Conservation (phyloP, 1,140 invertebrate species). For the Philotrypesis tridentata region DNA sequence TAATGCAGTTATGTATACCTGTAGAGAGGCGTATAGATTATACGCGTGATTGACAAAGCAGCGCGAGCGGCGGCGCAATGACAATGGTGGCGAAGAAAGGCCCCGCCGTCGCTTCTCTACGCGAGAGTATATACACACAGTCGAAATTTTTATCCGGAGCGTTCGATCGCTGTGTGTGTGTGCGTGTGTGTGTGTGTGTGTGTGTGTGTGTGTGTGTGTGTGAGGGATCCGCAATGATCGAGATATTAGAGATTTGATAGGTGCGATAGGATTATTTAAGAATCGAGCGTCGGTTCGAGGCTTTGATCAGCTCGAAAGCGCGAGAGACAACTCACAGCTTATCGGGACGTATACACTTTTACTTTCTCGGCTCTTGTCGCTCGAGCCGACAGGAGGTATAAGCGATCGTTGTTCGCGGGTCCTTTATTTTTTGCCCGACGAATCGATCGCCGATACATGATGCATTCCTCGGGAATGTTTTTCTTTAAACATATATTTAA, state of each 20-base stretch:
- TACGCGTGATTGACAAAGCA: slow-evolving; percentile 30
- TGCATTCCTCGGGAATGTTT: slow-evolving; percentile 1
- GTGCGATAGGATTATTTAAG: slow-evolving; percentile 35
- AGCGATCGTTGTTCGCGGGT: slow-evolving; percentile 1
- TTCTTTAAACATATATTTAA: neutral
- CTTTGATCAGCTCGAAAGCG: slow-evolving; percentile 31
- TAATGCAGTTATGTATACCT: neutral
- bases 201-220: too few species aligned
- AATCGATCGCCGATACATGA: neutral
- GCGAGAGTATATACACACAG: neutral
- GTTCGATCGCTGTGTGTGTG: neutral
- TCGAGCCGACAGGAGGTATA: neutral
- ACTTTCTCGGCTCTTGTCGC: slow-evolving; percentile 18
- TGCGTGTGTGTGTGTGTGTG: neutral
- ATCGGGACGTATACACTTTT: slow-evolving; percentile 23
- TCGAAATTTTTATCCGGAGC: neutral
- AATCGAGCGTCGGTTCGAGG: neutral
- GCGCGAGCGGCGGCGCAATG: neutral
- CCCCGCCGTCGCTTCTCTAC: neutral
- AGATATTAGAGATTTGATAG: slow-evolving; percentile 39
- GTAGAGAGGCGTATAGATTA: too few species aligned
- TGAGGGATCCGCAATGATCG: slow-evolving; percentile 12
- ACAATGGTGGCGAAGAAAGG: neutral
- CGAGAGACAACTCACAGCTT: slow-evolving; percentile 19
- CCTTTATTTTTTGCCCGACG: neutral